Evolutionary conservation across 2,888 invertebrate species (phyloP), one percentile per base, ranked within the genome.

Genomic region (Augochlorella aurata): DNA sequence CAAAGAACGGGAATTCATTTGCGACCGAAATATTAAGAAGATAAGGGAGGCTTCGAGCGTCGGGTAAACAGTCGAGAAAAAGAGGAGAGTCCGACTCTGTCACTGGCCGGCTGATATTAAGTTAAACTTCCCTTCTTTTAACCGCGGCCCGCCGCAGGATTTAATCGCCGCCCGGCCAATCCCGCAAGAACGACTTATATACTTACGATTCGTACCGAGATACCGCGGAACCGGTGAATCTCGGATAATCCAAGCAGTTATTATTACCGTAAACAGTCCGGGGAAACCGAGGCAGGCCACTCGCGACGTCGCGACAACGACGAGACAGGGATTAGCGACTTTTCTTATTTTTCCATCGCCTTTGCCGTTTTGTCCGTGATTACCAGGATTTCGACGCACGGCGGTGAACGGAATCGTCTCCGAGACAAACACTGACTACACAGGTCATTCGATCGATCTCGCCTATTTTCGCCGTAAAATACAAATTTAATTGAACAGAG

Each of bases 1-100:
- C 85, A 87, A 90, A 88, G 83, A 81, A 86, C 54, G 86, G 45
- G 82, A 89, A 91, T 90, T 90, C 89, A 90, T 89, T 89, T 85
- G 73, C 71, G 82, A 52, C 76, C 74, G 79, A 85, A 87, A 87
- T 85, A 88, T 82, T 85, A 85, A 87, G 66, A 72, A 83, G 88
- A 88, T 86, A 85, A 83, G 79, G 52, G 58, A 52, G 7, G 38
- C 24, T 29, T 47, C 70, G 38, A 29, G 24, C 24, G 45, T 1
- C 10, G 45, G 16, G 16, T 12, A 24, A 68, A 58, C 52, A 63
- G 38, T n/a, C 16, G n/a, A 14, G 49, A 3, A 29, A 14, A 47
- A 14, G 45, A 29, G n/a, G 24, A 63, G 38, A 49, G 68, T 47
- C n/a, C 21, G 47, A 16, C 58, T 54, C 75, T 54, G 69, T 24